Percentiles rank a stretch among this genome's conserved stretches.
phyloP scores from a whole-genome alignment of 2,888 invertebrate genomes.

The Agapetus fuscipes region DNA sequence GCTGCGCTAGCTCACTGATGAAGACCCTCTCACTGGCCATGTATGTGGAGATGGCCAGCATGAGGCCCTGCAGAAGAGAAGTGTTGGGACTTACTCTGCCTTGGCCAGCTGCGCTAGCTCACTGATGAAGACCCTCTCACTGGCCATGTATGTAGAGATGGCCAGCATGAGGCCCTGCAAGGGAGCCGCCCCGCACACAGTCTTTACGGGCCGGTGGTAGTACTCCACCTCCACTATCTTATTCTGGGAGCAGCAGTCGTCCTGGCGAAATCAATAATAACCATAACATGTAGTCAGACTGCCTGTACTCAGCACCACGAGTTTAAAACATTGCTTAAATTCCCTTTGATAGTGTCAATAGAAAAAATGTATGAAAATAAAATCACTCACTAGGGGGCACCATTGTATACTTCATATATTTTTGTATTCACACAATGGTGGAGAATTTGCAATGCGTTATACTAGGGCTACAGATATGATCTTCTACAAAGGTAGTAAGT shows the following conservation, averaged over 20 bases:
- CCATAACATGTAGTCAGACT: no score
- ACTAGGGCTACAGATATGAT: no score
- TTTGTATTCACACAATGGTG: no score
- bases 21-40: conserved; percentile 62
- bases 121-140: conserved; percentile 65
- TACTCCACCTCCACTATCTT: conserved; percentile 53
- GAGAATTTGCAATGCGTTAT: no score
- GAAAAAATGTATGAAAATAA: no score
- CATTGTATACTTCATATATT: no score
- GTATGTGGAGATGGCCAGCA: conserved; percentile 63
- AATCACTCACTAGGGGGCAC: no score
- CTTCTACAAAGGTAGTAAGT: no score
- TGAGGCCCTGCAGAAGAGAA: background rate
- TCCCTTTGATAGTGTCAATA: no score
- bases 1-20: conserved; percentile 56
- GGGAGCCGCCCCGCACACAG: conserved; percentile 37
- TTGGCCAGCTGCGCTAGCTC: conserved; percentile 62
- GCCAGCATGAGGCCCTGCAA: conserved; percentile 65
- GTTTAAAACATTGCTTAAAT: no score
- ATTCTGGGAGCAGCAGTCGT: conserved; percentile 53
- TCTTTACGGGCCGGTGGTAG: conserved; percentile 59
- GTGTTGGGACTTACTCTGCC: conserved; percentile 49
- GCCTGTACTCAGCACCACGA: no score
- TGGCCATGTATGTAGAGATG: conserved; percentile 64
- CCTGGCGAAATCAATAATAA: conserved; percentile 39